Evolutionary conservation across 2,888 invertebrate species (phyloP), one percentile per base, ranked within the genome.

Genomic region (Dryomyza anilis): DNA sequence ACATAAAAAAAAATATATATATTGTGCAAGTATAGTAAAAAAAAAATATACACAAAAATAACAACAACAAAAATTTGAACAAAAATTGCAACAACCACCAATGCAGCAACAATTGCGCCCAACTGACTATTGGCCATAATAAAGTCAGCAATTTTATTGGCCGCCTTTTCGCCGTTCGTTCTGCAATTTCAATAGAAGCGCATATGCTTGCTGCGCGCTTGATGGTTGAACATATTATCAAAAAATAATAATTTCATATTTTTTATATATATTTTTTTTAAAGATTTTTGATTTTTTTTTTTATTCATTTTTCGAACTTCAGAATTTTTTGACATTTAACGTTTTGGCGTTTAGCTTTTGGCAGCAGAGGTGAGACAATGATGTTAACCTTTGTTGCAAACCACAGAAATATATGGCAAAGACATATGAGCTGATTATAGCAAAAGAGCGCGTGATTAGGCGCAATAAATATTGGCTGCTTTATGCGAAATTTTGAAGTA

Each of bases 241-340:
- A 61, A 59, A 59, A 21, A 46, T 46, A 46, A 61, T 61, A 29
- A 61, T 53, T 61, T 61, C 6, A 36, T 39, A 61, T 61, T 61
- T 61, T 29, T 23, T n/a, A n/a, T n/a, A n/a, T n/a, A n/a, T n/a
- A n/a, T n/a, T n/a, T n/a, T n/a, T n/a, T n/a, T n/a, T n/a, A n/a
- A n/a, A n/a, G n/a, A n/a, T n/a, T n/a, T n/a, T n/a, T n/a, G n/a
- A n/a, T n/a, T n/a, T n/a, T n/a, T n/a, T n/a, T n/a, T n/a, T n/a
- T n/a, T n/a, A n/a, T n/a, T n/a, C n/a, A n/a, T n/a, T n/a, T n/a
- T n/a, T n/a, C n/a, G n/a, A n/a, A 27, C 59, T 46, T 45, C 48
- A 39, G 43, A 53, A 33, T 33, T 60, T 55, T 58, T 52, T 61
- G 61, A 19, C 61, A 61, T 61, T 61, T 61, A 61, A 52, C 61